phyloP scores from a whole-genome alignment of 2,113 vertebrate species.

The Carassius gibelio region DNA sequence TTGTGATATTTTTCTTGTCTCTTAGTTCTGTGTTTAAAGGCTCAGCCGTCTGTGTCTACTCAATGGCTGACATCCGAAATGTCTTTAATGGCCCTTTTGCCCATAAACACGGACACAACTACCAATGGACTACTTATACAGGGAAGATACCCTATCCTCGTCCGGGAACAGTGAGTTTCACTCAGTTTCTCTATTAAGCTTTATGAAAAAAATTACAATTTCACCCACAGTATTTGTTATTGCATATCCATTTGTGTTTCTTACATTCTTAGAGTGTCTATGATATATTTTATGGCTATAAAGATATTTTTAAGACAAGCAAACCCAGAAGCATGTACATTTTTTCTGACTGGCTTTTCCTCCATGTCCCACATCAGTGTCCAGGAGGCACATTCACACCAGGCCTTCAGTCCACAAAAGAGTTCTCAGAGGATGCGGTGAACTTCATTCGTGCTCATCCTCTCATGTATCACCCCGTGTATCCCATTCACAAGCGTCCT shows the following conservation, averaged over 20 bases:
- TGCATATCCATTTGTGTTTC: neutral
- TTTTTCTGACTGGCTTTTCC: neutral
- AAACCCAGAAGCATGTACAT: conserved; percentile 5
- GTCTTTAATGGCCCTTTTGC: conserved; percentile 86
- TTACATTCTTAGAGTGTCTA: neutral
- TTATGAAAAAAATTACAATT: neutral
- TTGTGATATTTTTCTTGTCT: neutral
- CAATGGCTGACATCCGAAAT: conserved; percentile 82
- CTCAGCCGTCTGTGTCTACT: conserved; percentile 84
- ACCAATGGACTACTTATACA: conserved; percentile 82
- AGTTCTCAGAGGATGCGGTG: conserved; percentile 82
- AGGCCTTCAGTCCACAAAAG: conserved; percentile 77
- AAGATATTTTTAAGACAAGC: neutral
- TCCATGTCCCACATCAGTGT: conserved; percentile 69
- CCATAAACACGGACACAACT: conserved; percentile 84
- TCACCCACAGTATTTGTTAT: neutral
- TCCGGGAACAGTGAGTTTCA: conserved; percentile 79
- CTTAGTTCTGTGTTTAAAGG: conserved; percentile 83
- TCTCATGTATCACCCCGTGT: conserved; percentile 82
- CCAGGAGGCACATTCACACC: conserved; percentile 85
- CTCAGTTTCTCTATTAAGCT: neutral
- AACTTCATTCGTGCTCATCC: conserved; percentile 83
- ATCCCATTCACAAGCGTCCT: conserved; percentile 81
- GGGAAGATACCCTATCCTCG: conserved; percentile 85
- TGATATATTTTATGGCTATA: neutral